Evolutionary conservation across 2,888 invertebrate genomes (phyloP).

Genomic region (Synanthedon tipuliformis): DNA sequence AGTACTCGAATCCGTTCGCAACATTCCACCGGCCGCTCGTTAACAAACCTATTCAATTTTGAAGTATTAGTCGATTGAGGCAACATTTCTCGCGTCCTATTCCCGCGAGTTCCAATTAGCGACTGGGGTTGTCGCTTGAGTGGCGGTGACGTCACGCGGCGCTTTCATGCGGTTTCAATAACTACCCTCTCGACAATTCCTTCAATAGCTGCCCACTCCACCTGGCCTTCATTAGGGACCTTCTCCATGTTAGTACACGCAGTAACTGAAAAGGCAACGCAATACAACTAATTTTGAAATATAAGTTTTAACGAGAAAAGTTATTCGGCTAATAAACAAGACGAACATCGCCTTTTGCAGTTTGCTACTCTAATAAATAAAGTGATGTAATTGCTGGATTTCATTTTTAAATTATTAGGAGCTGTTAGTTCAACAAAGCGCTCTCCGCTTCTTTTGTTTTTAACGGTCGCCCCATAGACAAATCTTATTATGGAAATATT

Average conservation of each 20-base stretch:
- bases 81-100: constrained; percentile 62
- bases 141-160: constrained; percentile 61
- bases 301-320: constrained; percentile 56
- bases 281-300: constrained; percentile 50
- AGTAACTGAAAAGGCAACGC: constrained; percentile 45
- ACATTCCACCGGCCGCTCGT: constrained; percentile 61
- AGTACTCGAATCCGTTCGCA: constrained; percentile 43
- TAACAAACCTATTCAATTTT: constrained; percentile 65
- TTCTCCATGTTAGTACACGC: constrained; percentile 41
- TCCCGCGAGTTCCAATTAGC: constrained; percentile 67
- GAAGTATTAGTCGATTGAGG: constrained; percentile 67
- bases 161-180: constrained; percentile 65
- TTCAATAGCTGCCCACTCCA: constrained; percentile 63
- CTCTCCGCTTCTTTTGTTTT: constrained; percentile 52
- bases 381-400: constrained; percentile 42
- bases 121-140: constrained; percentile 62
- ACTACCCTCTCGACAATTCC: constrained; percentile 65
- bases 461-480: constrained; percentile 61
- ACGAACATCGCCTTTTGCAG: constrained; percentile 11
- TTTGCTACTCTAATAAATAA: constrained; percentile 11
- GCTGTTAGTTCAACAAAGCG: constrained; percentile 55
- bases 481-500: constrained; percentile 71
- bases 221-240: constrained; percentile 66
- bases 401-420: constrained; percentile 57
- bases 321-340: constrained; percentile 53